A percentile compares a stretch with the other conserved stretches of the same genome.
Evolutionary conservation across 2,888 invertebrate genomes (phyloP).

Genomic region (Palloptera scutellata): DNA sequence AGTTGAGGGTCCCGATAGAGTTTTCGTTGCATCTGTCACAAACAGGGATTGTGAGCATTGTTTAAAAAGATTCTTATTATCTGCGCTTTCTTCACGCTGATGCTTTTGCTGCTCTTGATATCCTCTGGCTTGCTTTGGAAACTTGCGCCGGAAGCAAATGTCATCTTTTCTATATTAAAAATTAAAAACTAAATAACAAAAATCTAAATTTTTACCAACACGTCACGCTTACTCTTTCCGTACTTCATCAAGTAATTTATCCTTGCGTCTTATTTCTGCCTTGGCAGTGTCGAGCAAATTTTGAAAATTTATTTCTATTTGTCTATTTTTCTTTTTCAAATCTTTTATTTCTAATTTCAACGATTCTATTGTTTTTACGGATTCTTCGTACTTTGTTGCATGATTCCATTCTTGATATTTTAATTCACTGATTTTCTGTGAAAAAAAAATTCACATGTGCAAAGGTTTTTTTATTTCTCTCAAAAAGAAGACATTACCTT

Average conservation of each 20-base stretch:
- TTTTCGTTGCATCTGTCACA: neutral
- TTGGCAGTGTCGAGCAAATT: constrained; percentile 58
- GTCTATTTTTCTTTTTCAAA: constrained; percentile 49
- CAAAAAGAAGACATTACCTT: constrained; percentile 43
- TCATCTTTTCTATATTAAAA: constrained; percentile 53
- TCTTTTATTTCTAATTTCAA: constrained; percentile 48
- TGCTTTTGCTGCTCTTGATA: neutral
- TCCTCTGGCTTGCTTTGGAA: constrained; percentile 12
- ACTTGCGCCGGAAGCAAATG: constrained; percentile 55
- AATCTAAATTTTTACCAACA: neutral
- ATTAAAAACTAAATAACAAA: constrained; percentile 2
- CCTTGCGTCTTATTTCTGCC: constrained; percentile 57
- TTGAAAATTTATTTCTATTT: constrained; percentile 56
- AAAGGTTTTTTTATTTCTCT: neutral
- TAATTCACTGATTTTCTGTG: constrained; percentile 56
- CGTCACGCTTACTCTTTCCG: constrained; percentile 55
- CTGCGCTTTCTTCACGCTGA: neutral
- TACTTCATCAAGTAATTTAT: constrained; percentile 50
- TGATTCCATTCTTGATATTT: constrained; percentile 44
- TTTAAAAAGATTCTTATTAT: neutral
- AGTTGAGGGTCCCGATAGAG: neutral
- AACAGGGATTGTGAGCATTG: too few species aligned
- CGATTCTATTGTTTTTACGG: constrained; percentile 44
- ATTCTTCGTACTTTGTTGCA: constrained; percentile 45
- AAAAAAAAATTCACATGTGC: constrained; percentile 2